Percentiles rank a stretch among this genome's conserved stretches.
These are phyloP conservation scores for Lacerta viridis DNA, from an alignment of 2,797 vertebrate genomes.

Conservation along the genomic window DNA sequence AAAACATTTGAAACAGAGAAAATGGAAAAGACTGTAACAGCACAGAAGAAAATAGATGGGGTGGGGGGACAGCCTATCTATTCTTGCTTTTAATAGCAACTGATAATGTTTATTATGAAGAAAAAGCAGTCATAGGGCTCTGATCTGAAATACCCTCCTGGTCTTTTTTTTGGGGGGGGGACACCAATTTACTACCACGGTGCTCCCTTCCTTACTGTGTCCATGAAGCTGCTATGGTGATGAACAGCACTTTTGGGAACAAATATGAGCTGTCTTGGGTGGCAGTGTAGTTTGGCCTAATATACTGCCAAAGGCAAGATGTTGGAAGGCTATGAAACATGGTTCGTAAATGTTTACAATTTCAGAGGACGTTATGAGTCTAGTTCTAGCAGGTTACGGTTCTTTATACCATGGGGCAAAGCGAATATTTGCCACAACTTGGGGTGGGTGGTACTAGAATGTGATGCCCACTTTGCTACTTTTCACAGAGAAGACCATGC, in stretches of 20 bases:
- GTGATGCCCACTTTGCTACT: neutral
- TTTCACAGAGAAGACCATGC: neutral
- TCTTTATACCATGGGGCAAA: neutral
- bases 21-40: neutral
- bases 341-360: neutral
- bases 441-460: neutral
- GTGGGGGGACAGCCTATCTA: no score
- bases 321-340: no score
- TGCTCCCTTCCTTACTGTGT: no score
- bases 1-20: neutral
- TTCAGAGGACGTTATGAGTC: neutral
- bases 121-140: neutral
- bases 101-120: neutral
- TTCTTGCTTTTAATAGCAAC: no score
- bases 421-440: neutral
- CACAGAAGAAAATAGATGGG: neutral
- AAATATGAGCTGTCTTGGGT: neutral
- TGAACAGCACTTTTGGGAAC: neutral
- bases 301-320: no score
- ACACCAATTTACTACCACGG: no score
- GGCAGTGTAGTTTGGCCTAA: no score
- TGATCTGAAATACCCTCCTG: neutral
- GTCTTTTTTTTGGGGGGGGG: no score
- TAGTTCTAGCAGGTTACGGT: neutral
- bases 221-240: neutral